phyloP scores from a whole-genome alignment of 2,113 vertebrate genomes.

The Prunella himalayana region DNA sequence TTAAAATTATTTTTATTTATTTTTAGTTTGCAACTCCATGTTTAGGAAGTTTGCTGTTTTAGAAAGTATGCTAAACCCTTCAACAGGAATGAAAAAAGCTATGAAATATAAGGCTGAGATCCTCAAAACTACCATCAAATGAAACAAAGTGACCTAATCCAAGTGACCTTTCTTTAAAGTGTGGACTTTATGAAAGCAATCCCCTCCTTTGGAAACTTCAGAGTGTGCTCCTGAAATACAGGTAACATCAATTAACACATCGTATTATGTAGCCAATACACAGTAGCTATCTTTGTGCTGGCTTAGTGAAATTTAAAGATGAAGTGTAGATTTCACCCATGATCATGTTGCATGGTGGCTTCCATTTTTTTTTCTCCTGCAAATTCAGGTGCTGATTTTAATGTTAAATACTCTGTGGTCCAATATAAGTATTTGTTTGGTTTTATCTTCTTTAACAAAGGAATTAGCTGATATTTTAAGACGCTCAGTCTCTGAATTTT shows the following conservation, averaged over 20 bases:
- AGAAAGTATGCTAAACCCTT: neutral
- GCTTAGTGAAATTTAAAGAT: conserved; percentile 8
- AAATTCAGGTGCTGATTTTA: neutral
- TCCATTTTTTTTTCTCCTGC: neutral
- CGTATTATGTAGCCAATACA: neutral
- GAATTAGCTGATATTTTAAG: neutral
- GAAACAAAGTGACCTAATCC: neutral
- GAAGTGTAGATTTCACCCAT: neutral
- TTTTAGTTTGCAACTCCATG: rapidly evolving
- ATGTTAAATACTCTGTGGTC: neutral
- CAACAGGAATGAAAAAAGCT: neutral
- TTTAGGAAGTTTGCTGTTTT: neutral
- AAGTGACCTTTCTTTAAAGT: neutral
- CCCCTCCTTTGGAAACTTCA: neutral
- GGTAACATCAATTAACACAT: neutral
- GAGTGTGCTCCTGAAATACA: neutral
- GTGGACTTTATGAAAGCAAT: neutral
- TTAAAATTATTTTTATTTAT: no score
- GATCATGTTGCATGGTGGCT: neutral
- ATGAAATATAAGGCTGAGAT: neutral
- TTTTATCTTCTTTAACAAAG: neutral
- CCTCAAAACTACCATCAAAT: neutral
- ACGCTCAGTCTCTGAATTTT: neutral
- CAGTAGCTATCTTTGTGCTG: neutral
- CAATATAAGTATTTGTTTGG: rapidly evolving